Conservation (phyloP, 2,113 vertebrate genomes). For the Calidris pugnax region DNA sequence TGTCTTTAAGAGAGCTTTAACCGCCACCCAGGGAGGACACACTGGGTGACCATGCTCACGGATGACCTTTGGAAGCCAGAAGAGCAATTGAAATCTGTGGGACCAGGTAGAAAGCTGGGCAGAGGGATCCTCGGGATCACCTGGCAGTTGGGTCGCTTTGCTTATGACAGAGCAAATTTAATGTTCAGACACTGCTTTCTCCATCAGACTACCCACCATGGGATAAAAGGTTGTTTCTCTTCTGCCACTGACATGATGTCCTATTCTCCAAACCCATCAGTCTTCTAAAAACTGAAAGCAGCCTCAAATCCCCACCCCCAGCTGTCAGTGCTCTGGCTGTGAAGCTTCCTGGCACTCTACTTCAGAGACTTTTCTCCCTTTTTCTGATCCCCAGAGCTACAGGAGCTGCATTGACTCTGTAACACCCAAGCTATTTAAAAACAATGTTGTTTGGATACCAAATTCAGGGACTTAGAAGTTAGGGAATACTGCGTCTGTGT, state of each 20-base stretch:
- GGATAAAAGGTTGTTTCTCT: not conserved
- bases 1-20: not conserved
- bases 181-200: not conserved
- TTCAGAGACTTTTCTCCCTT: not conserved
- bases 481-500: not conserved
- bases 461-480: not conserved
- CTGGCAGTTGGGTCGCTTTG: not conserved
- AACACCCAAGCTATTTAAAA: slow-evolving; percentile 8
- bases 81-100: not conserved
- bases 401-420: not conserved
- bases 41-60: not conserved
- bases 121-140: accelerated
- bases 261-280: not conserved
- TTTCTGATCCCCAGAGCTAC: not conserved
- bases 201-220: not conserved
- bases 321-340: slow-evolving; percentile 18
- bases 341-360: slow-evolving; percentile 1
- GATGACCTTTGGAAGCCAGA: not conserved
- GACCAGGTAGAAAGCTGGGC: not conserved
- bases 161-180: not conserved
- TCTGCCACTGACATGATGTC: not conserved
- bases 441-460: not conserved
- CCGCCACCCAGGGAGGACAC: not conserved
- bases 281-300: not conserved
- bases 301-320: not conserved